Evolutionary conservation across 2,888 invertebrate genomes (phyloP).

Genomic region (Himalopsyche anomala): DNA sequence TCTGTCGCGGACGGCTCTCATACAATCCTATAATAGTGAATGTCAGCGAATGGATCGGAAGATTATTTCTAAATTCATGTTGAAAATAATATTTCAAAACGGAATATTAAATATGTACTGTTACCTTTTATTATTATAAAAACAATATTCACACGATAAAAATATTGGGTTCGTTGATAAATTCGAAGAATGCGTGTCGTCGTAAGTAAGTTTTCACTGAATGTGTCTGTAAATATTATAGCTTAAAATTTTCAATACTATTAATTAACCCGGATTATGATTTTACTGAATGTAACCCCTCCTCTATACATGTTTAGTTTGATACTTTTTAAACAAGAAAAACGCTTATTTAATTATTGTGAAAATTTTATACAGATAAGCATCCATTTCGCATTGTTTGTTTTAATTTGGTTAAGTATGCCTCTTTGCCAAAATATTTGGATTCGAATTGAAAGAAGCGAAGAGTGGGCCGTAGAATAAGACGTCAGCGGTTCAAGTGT

Average conservation of each 20-base stretch:
- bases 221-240: conserved; percentile 43
- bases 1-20: background rate
- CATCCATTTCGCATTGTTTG: background rate
- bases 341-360: conserved; percentile 38
- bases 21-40: background rate
- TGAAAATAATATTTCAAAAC: background rate
- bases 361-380: conserved; percentile 27
- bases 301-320: conserved; percentile 5
- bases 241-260: conserved; percentile 26
- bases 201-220: conserved; percentile 10
- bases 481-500: background rate
- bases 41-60: background rate
- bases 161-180: conserved; percentile 5
- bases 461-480: background rate
- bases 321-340: conserved; percentile 21
- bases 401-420: background rate
- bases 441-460: background rate
- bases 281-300: background rate
- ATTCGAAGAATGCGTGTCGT: conserved; percentile 5
- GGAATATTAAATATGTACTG: conserved; percentile 40
- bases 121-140: conserved; percentile 44
- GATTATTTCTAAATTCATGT: background rate
- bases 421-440: conserved; percentile 13
- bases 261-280: background rate
- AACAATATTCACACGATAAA: conserved; percentile 34